A percentile compares a stretch with the other conserved stretches of the same genome.
Conservation (phyloP, 2,113 vertebrate genomes). For the Tupaia tana region DNA sequence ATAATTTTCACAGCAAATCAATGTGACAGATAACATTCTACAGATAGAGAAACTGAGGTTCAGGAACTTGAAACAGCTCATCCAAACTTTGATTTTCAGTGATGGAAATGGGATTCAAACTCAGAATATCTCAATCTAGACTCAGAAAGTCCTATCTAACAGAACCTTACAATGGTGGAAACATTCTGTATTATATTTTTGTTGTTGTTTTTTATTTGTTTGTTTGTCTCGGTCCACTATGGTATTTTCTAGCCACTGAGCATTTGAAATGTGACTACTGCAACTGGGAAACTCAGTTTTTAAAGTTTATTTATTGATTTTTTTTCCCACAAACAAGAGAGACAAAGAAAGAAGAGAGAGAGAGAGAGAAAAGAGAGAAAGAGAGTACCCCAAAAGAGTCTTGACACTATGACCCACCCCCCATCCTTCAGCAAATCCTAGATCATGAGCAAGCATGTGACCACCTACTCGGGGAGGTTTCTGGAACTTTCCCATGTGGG, state of each 20-base stretch:
- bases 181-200: not conserved
- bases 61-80: not conserved
- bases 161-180: not conserved
- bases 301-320: not conserved
- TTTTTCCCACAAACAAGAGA: too few species aligned
- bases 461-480: too few species aligned
- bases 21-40: not conserved
- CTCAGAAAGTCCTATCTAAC: not conserved
- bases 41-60: not conserved
- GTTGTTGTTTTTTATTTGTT: too few species aligned
- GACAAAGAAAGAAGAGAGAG: too few species aligned
- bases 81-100: not conserved
- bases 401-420: too few species aligned
- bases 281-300: not conserved
- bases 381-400: too few species aligned
- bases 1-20: slow-evolving; percentile 15
- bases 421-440: too few species aligned
- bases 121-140: not conserved
- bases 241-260: not conserved
- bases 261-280: not conserved
- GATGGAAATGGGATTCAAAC: not conserved
- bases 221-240: too few species aligned
- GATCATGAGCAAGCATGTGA: too few species aligned
- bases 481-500: too few species aligned
- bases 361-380: too few species aligned